A percentile compares a stretch with the other conserved stretches of the same genome.
Conservation (phyloP, 2,888 invertebrate species). For the Eilema depressum region DNA sequence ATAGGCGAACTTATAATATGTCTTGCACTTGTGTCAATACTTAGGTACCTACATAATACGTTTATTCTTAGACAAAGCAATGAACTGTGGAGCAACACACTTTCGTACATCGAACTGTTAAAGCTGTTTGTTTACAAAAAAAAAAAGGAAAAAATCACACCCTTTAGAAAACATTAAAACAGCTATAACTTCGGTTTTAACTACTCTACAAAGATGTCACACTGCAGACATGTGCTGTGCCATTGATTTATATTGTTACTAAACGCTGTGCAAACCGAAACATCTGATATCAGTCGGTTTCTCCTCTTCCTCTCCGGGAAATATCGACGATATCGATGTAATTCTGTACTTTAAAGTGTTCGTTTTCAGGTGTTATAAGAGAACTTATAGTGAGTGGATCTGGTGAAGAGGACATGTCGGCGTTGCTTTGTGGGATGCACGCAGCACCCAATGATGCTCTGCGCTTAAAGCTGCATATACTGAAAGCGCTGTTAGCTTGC, state of each 20-base stretch:
- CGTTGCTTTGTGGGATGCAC: conserved; percentile 96
- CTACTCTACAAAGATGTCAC: too few relatives aligned
- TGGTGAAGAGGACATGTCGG: conserved; percentile 98
- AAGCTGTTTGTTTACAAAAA: too few relatives aligned
- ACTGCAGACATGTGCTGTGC: too few relatives aligned
- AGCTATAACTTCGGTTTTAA: too few relatives aligned
- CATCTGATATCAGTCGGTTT: not conserved
- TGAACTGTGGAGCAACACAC: too few relatives aligned
- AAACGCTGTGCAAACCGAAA: too few relatives aligned
- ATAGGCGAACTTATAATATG: too few relatives aligned
- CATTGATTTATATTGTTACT: too few relatives aligned
- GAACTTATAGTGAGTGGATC: conserved; percentile 96
- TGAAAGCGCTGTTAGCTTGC: conserved; percentile 95
- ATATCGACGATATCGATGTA: not conserved
- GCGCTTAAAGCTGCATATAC: conserved; percentile 95
- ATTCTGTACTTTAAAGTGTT: not conserved
- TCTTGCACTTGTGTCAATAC: too few relatives aligned
- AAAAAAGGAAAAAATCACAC: not conserved
- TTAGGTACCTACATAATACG: too few relatives aligned
- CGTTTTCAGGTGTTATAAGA: conserved; percentile 90
- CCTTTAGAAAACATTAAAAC: not conserved
- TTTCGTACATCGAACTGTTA: too few relatives aligned
- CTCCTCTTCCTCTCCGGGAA: not conserved
- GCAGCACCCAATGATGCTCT: conserved; percentile 94
- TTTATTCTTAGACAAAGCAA: too few relatives aligned